Conservation (phyloP, 2,888 invertebrate genomes). For the Drosophila paramelanica region DNA sequence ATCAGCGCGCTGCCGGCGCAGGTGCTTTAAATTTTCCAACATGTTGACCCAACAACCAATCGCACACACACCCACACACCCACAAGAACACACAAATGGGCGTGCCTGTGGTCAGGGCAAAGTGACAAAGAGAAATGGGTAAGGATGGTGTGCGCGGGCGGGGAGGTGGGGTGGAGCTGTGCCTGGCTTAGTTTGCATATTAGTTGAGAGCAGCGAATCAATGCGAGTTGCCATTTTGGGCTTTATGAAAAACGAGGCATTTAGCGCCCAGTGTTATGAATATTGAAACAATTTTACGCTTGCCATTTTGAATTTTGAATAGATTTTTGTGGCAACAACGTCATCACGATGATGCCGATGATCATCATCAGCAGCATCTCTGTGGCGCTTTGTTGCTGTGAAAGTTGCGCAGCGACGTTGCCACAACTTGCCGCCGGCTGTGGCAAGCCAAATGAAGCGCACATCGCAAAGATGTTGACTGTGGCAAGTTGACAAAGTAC, state of each 20-base stretch:
- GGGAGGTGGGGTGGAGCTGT: slow-evolving; percentile 3
- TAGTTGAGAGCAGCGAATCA: slow-evolving; percentile 49
- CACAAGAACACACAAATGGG: slow-evolving; percentile 13
- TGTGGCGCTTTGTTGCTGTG: slow-evolving; percentile 19
- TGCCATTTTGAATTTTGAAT: slow-evolving; percentile 79
- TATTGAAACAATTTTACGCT: slow-evolving; percentile 81
- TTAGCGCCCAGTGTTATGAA: slow-evolving; percentile 79
- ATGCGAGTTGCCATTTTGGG: slow-evolving; percentile 34
- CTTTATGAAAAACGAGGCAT: slow-evolving; percentile 62
- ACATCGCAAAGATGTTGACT: slow-evolving; percentile 27
- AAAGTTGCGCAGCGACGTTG: slow-evolving; percentile 26
- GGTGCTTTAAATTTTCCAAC: slow-evolving; percentile 77
- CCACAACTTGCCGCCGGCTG: slow-evolving; percentile 47
- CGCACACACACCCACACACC: slow-evolving; percentile 15
- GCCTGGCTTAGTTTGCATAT: slow-evolving; percentile 60
- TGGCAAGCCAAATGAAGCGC: slow-evolving; percentile 38
- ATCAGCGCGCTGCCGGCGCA: slow-evolving; percentile 60
- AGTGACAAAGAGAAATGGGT: slow-evolving; percentile 45
- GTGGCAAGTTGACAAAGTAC: slow-evolving; percentile 40
- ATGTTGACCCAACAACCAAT: slow-evolving; percentile 60
- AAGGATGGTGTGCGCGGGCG: too few species aligned
- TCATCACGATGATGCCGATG: slow-evolving; percentile 1
- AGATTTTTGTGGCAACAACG: slow-evolving; percentile 48
- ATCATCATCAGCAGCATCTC: slow-evolving; percentile 10
- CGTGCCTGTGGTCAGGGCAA: slow-evolving; percentile 22